phyloP scores from a whole-genome alignment of 2,888 invertebrate genomes.

The Nowickia ferox region DNA sequence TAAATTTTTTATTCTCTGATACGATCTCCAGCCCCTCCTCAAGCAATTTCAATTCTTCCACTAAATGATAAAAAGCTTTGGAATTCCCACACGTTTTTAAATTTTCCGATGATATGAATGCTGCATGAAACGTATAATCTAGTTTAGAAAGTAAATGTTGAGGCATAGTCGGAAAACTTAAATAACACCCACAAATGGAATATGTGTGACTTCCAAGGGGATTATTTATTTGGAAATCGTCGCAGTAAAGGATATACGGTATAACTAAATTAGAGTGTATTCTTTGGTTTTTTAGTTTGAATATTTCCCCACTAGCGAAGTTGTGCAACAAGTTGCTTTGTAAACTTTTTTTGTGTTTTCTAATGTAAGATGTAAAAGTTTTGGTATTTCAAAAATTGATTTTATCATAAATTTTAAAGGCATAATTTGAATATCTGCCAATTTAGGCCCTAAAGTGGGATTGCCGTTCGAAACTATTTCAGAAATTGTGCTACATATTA shows the following conservation, averaged over 20 bases:
- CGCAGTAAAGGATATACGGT: conserved; percentile 38
- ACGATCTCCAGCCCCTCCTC: conserved; percentile 42
- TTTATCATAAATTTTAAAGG: conserved; percentile 55
- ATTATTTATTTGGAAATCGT: conserved; percentile 57
- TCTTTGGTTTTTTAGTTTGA: conserved; percentile 8
- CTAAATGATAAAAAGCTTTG: conserved; percentile 60
- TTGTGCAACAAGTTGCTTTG: not conserved
- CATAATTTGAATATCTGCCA: conserved; percentile 48
- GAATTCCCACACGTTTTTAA: conserved; percentile 70
- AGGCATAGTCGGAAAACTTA: conserved; percentile 64
- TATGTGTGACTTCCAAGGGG: conserved; percentile 44
- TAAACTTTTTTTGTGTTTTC: conserved; percentile 39
- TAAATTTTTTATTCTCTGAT: not conserved
- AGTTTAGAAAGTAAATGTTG: conserved; percentile 68
- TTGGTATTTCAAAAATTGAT: conserved; percentile 54
- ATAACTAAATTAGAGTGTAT: conserved; percentile 25
- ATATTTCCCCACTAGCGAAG: not conserved
- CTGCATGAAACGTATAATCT: conserved; percentile 65
- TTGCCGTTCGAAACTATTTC: conserved; percentile 43
- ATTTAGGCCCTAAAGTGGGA: conserved; percentile 45
- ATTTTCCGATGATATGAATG: conserved; percentile 65
- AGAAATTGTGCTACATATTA: conserved; percentile 43
- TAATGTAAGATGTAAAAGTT: conserved; percentile 39
- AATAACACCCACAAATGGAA: conserved; percentile 42
- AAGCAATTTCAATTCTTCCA: conserved; percentile 65